Evolutionary conservation across 2,113 vertebrate species (phyloP), one percentile per base, ranked within the genome.

Genomic region (Myanophis thanlyinensis): DNA sequence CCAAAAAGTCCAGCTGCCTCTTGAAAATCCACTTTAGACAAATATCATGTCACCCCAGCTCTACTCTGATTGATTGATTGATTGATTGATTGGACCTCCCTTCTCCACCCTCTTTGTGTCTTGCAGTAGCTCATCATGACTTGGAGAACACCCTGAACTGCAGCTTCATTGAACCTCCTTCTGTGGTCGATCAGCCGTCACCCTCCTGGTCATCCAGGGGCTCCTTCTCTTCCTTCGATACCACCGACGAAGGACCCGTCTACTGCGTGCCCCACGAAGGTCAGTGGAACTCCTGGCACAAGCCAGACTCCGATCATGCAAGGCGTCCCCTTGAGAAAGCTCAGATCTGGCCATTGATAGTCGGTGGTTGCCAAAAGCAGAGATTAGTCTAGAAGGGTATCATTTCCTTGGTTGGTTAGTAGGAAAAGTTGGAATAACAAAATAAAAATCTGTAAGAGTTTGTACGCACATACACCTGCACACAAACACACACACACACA

Each of bases 211-310:
- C 99, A 0, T 99, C 99, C 88, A 98, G 98, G 0, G 99, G 98
- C 93, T 99, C 99, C 86, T 99, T 99, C 97, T 99, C 99, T 22
- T 99, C 99, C 85, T 99, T 99, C 0, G 99, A 99, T 97, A 99
- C 98, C 27, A 98, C 97, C 0, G 99, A 99, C 0, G 99, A 99
- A 94, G 99, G 99, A 2, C 99, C 99, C 0, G 99, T 99, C 89
- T 99, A 99, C 97, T 99, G 98, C 0, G 97, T 99, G 4, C 99
- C 99, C 4, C 98, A 99, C 0, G 99, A 99, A 98, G 99, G 99
- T 99, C 93, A 98, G 98, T 91, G 52, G 49, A 20, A 30, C 23
- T 48, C 11, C 85, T 25, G 46, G 47, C 25, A n/a, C 48, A 18
- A n/a, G 2, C 47, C 86, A 87, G 47, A 2, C 73, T 80, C 73